Percentiles rank a stretch among this genome's conserved stretches.
These are phyloP conservation scores for Melanotaenia maccullochi DNA, from an alignment of 2,797 vertebrate species.

Conservation along the genomic window DNA sequence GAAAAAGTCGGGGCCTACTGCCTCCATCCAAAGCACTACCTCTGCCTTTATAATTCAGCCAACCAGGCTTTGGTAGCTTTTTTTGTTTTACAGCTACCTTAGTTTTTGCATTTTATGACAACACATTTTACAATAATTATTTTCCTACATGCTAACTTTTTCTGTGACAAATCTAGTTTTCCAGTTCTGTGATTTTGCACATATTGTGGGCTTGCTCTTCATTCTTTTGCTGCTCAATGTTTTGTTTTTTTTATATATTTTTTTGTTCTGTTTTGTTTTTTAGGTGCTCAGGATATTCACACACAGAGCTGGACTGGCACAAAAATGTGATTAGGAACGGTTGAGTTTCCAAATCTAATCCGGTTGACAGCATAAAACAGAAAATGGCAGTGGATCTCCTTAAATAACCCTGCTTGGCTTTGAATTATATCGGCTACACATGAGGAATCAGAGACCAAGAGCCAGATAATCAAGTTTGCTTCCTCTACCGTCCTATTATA, in stretches of 20 bases:
- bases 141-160: conserved; percentile 1
- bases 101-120: conserved; percentile 24
- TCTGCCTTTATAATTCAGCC: conserved; percentile 36
- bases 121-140: conserved; percentile 30
- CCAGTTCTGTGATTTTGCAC: conserved; percentile 19
- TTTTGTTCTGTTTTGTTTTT: conserved; percentile 4
- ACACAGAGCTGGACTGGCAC: conserved; percentile 53
- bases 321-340: conserved; percentile 71
- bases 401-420: conserved; percentile 76
- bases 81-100: conserved; percentile 31
- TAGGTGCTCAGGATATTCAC: conserved; percentile 38
- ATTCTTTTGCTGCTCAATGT: conserved; percentile 9
- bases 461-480: conserved; percentile 80
- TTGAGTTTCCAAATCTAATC: conserved; percentile 82
- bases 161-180: conserved; percentile 5
- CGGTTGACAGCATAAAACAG: conserved; percentile 66
- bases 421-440: conserved; percentile 70
- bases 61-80: conserved; percentile 42
- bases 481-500: conserved; percentile 82
- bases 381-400: conserved; percentile 65
- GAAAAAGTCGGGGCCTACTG: conserved; percentile 50
- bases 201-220: neutral
- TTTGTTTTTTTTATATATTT: conserved; percentile 7
- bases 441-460: conserved; percentile 72
- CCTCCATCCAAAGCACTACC: conserved; percentile 57